Evolutionary conservation across 1,140 invertebrate species (phyloP), one percentile per base, ranked within the genome.

Genomic region (Xylocopa sonorina): DNA sequence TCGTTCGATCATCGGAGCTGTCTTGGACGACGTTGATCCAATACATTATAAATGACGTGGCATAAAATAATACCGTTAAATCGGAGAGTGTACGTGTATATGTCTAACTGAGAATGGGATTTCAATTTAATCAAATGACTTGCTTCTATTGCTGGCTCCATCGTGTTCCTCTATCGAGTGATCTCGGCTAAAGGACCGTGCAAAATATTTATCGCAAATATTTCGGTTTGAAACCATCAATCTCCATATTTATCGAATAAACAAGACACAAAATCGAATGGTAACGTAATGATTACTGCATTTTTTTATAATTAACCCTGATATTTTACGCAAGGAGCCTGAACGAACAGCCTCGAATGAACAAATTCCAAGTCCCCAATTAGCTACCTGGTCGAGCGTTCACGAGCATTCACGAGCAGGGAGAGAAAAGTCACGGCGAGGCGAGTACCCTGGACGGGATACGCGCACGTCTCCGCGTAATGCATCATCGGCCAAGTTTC

Each of bases 111-210:
- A 16, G 21, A n/a, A n/a, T 60, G 32, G n/a, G 51, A 67, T 24
- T 76, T 53, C 63, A 67, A 76, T 76, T 76, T 76, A 76, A 76
- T 76, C 64, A 76, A 76, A 57, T 76, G 62, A 76, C 73, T 76
- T 67, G 73, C 73, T 55, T 43, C 71, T 62, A 24, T 41, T n/a
- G n/a, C 14, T n/a, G 46, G 38, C 12, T 2, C 27, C 27, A 4
- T 46, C 24, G 63, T 12, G 41, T 5, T 32, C 29, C 41, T 48
- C 29, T 12, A 3, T 3, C 12, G 16, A 21, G 32, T 3, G 29
- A 4, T 9, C 1, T 6, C 43, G 34, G 16, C 48, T 29, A 48
- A 73, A 34, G 55, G 27, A 38, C 16, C 43, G 43, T 14, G 16
- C 38, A 43, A 73, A 62, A 62, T 62, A 73, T 27, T n/a, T 50